These are phyloP conservation scores for Otolemur crassicaudatus DNA, from an alignment of 2,797 vertebrate species.

Conservation along the genomic window DNA sequence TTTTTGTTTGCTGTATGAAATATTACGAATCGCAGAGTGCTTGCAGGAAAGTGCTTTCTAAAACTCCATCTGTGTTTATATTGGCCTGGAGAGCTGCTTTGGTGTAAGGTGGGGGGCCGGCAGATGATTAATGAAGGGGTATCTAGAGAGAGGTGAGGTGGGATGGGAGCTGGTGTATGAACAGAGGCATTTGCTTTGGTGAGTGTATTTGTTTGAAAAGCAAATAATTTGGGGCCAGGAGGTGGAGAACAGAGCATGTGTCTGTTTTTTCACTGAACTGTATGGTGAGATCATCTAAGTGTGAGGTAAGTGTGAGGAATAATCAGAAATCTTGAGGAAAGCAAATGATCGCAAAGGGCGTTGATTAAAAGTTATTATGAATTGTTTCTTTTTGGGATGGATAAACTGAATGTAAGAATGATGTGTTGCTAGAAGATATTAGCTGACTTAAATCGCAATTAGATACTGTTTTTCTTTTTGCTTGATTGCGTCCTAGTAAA, in stretches of 20 bases:
- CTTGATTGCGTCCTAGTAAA: neutral
- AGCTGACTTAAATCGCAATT: neutral
- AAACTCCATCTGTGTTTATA: neutral
- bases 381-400: neutral
- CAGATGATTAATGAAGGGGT: neutral
- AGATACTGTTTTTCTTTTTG: neutral
- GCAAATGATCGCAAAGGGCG: neutral
- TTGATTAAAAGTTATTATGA: neutral
- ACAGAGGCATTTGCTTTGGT: neutral
- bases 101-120: neutral
- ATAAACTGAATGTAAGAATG: neutral
- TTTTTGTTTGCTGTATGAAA: slow-evolving; percentile 32
- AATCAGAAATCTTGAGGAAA: neutral
- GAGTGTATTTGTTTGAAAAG: neutral
- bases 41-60: slow-evolving; percentile 5
- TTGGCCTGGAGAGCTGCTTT: neutral
- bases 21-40: neutral
- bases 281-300: neutral
- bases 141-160: neutral
- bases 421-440: neutral
- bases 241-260: neutral
- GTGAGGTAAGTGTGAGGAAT: neutral
- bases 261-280: neutral
- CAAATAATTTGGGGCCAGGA: neutral
- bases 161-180: neutral